Conservation (phyloP, 2,888 invertebrate species). For the Frankliniella intonsa region DNA sequence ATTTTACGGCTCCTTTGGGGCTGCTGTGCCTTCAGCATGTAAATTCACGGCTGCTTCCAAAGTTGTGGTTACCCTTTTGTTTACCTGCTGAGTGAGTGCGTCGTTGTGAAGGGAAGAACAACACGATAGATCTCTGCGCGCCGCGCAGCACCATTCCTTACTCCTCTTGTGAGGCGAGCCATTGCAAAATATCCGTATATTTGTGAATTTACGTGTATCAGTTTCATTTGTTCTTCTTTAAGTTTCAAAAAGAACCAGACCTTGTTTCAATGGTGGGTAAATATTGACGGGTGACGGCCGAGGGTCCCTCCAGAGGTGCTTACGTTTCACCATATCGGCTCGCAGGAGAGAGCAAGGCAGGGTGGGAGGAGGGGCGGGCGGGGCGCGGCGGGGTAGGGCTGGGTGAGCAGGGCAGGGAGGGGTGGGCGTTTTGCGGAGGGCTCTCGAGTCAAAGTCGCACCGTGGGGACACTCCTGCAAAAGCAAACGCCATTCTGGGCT, state of each 20-base stretch:
- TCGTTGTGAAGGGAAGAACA: no score
- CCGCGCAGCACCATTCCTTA: no score
- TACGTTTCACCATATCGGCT: background rate
- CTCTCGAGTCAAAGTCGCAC: constrained; percentile 33
- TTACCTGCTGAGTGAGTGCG: no score
- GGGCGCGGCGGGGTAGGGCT: constrained; percentile 34
- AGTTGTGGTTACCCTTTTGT: no score
- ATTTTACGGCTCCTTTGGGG: background rate
- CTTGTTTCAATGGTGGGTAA: background rate
- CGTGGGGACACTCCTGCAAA: constrained; percentile 34
- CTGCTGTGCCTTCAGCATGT: background rate
- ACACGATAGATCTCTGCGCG: no score
- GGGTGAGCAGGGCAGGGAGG: constrained; percentile 29
- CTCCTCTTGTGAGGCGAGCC: no score
- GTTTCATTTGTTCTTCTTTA: no score
- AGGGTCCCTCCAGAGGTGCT: background rate
- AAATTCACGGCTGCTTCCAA: background rate
- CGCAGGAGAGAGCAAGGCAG: constrained; percentile 29
- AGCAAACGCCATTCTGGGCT: constrained; percentile 28
- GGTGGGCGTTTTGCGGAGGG: constrained; percentile 33
- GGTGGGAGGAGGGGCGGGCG: constrained; percentile 28
- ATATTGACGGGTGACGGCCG: background rate
- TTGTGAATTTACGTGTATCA: no score
- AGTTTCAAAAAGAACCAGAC: background rate
- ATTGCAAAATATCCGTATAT: no score